Percentiles rank a stretch among this genome's conserved stretches.
Conservation (phyloP, 2,888 invertebrate genomes). For the Timema podura region DNA sequence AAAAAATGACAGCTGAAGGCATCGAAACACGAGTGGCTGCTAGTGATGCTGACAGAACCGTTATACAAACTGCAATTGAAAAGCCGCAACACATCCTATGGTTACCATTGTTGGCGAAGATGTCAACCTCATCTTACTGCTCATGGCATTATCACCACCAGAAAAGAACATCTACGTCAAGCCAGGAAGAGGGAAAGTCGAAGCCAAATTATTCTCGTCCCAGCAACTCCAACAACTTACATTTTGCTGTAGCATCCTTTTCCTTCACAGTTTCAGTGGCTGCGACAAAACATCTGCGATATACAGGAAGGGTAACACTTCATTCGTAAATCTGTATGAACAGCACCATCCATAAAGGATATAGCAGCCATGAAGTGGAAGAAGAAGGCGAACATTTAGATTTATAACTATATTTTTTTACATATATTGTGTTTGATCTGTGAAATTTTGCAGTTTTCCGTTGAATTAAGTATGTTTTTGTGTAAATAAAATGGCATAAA, state of each 20-base stretch:
- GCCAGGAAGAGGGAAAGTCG: not conserved
- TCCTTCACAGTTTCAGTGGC: conserved; percentile 1
- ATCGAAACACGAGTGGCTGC: conserved; percentile 2
- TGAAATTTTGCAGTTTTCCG: not conserved
- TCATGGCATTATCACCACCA: not conserved
- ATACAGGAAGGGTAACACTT: not conserved
- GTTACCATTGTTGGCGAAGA: not conserved
- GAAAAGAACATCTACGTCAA: not conserved
- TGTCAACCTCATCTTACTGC: not conserved
- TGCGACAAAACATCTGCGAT: not conserved
- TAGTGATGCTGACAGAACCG: not conserved
- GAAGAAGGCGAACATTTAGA: not conserved
- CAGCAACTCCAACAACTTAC: not conserved
- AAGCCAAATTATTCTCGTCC: not conserved
- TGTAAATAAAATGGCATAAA: not conserved
- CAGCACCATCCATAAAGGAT: not conserved
- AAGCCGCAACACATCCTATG: not conserved
- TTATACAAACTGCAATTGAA: not conserved
- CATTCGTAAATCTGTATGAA: not conserved
- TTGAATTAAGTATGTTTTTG: not conserved
- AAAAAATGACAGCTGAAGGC: conserved; percentile 3
- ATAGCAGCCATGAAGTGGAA: not conserved
- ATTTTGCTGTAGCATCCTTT: not conserved
- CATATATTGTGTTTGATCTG: not conserved
- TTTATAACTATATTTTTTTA: not conserved